phyloP scores from a whole-genome alignment of 2,888 invertebrate genomes.

The Poecilobothrus nobilitatus region DNA sequence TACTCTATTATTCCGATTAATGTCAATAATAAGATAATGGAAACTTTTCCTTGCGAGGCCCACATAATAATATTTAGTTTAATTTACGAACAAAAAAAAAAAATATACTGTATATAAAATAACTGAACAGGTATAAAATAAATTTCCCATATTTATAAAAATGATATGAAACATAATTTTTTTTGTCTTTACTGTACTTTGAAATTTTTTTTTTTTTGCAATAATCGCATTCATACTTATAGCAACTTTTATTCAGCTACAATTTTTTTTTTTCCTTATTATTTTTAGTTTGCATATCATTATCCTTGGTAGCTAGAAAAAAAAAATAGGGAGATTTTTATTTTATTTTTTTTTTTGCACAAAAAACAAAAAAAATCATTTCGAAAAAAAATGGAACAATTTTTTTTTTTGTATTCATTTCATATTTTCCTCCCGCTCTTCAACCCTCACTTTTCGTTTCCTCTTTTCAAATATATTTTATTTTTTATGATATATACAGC shows the following conservation, averaged over 20 bases:
- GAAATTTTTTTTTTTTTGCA: neutral
- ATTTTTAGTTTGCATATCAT: slow-evolving; percentile 4
- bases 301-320: neutral
- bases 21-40: no score
- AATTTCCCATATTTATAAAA: no score
- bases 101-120: no score
- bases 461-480: neutral
- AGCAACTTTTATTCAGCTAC: neutral
- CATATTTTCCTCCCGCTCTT: neutral
- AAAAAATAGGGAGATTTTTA: neutral
- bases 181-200: neutral
- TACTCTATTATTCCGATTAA: no score
- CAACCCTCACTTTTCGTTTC: neutral
- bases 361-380: neutral
- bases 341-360: neutral
- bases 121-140: no score
- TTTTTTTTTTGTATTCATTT: neutral
- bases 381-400: neutral
- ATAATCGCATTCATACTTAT: neutral
- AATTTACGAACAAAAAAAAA: no score
- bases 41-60: no score
- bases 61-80: no score
- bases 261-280: neutral
- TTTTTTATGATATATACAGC: neutral
- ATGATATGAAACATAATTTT: no score